Evolutionary conservation across 2,888 invertebrate genomes (phyloP), one percentile per base, ranked within the genome.

Genomic region (Dastarcus helophoroides): DNA sequence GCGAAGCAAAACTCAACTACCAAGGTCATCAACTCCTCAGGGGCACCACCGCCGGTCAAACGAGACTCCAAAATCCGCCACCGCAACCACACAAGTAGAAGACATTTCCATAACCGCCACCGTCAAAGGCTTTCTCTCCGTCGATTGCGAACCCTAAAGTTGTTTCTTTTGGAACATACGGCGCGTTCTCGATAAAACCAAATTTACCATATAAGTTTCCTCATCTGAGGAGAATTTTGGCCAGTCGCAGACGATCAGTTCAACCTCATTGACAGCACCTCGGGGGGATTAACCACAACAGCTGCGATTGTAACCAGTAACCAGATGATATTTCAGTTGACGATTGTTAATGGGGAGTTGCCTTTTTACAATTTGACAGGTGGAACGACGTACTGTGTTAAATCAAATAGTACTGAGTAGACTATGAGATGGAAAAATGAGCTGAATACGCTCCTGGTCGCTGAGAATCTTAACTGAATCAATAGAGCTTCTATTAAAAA

Each of bases 111-210:
- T 47, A n/a, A 31, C 21, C 26, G 41, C 27, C 36, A 51, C 7
- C 25, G 46, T 15, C 22, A 44, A 54, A 2, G 71, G 72, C 1
- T 71, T 69, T 43, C 42, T 73, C 2, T 68, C 65, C 23, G 54
- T 69, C 8, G 65, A 68, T 8, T 58, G 60, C 28, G 53, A 61
- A 10, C 41, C 38, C 3, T 56, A 54, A 3, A 53, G 56, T 3
- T 47, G 50, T 1, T 54, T 64, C 11, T 53, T 53, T 31, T 73
- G 72, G 72, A 69, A 69, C 46, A 59, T 67, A 30, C 73, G 70
- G 70, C 71, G 70, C 43, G 58, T 59, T 3, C 47, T 73, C 4
- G 52, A 61, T 13, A 64, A 63, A 0, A 53, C 63, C 8, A 43
- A 45, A 0, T 39, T 73, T 2, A 48, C 50, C 12, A 60, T 69